Conservation (phyloP, 1,140 invertebrate genomes). For the Macrobrachium rosenbergii region DNA sequence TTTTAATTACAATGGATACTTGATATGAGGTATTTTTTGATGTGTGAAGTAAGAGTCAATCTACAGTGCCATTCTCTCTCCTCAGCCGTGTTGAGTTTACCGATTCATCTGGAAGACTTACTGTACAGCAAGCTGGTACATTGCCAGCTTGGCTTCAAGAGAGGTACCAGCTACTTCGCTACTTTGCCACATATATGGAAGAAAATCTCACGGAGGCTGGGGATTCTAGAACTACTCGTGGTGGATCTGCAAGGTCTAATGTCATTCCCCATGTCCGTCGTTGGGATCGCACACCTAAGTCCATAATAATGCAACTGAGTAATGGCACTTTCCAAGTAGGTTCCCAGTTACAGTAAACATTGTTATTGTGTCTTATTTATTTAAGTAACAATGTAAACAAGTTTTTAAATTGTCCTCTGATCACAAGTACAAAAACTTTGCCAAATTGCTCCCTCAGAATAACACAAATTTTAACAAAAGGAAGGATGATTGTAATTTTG, state of each 20-base stretch:
- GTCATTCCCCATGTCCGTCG: constrained; percentile 72
- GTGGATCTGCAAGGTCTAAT: constrained; percentile 64
- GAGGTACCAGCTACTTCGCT: constrained; percentile 75
- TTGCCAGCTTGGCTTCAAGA: constrained; percentile 74
- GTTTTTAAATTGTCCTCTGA: too few species aligned
- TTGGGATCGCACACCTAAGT: constrained; percentile 76
- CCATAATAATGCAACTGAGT: constrained; percentile 76
- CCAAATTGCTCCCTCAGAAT: too few species aligned
- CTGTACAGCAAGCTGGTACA: constrained; percentile 71
- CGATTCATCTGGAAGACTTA: constrained; percentile 73
- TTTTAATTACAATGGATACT: background rate
- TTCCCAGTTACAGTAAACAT: constrained; percentile 17
- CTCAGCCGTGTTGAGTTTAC: constrained; percentile 75
- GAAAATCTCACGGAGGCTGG: constrained; percentile 76
- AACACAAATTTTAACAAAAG: too few species aligned
- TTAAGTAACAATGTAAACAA: background rate
- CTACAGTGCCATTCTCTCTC: background rate
- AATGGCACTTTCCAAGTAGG: constrained; percentile 77
- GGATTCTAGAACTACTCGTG: constrained; percentile 57
- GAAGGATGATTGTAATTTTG: too few species aligned
- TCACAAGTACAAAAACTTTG: too few species aligned
- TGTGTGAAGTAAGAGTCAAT: background rate
- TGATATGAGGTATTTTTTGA: background rate
- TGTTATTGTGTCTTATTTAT: constrained; percentile 10
- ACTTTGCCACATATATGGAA: constrained; percentile 78